Evolutionary conservation across 37 sponge, comb jelly and placozoan genomes (phyloP), one percentile per base, ranked within the genome.

Genomic region (Ianthella basta): DNA sequence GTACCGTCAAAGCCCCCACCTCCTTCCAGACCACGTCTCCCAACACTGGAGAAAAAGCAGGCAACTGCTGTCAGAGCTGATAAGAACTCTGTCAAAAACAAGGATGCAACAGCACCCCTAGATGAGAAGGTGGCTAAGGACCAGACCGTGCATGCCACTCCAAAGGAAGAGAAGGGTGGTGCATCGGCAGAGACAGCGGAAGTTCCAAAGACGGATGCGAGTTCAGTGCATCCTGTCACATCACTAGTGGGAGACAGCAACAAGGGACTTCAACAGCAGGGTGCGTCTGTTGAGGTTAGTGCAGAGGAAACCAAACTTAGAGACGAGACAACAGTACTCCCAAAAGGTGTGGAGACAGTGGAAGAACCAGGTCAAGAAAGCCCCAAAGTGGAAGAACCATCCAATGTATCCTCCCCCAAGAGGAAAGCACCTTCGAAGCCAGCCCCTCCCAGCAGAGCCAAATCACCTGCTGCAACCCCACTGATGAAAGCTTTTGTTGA

Each of bases 1-100:
- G 10, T 35, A 20, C 72, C 72, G 37, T 35, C 72, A 12, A 29
- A 70, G 36, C 72, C 72, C 34, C 72, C 72, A 70, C 20, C 72
- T 33, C 72, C 72, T 21, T 29, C 72, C 37, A 29, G 20, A 34
- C 72, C 36, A 14, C 37, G 4, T 29, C 72, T 35, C 20, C 72
- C 72, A 3, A 27, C 32, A 29, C 36, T 10, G 15, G 72, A 25
- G 21, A 29, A 29, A 6, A 70, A 33, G 72, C 34, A 70, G 37
- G 72, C 34, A n/a, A 14, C 23, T 16, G 27, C 23, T 13, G 13
- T 24, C 13, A n/a, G 29, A 66, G 25, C 27, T 66, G 25, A 13
- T 66, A n/a, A 25, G 29, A 19, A 19, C 29, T 13, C 34, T 29
- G 36, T 10, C 3, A 33, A 36, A 35, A 34, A 2, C 5, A 4